A percentile compares a stretch with the other conserved stretches of the same genome.
phyloP scores from a whole-genome alignment of 2,888 invertebrate species.

The Pheosia tremula region DNA sequence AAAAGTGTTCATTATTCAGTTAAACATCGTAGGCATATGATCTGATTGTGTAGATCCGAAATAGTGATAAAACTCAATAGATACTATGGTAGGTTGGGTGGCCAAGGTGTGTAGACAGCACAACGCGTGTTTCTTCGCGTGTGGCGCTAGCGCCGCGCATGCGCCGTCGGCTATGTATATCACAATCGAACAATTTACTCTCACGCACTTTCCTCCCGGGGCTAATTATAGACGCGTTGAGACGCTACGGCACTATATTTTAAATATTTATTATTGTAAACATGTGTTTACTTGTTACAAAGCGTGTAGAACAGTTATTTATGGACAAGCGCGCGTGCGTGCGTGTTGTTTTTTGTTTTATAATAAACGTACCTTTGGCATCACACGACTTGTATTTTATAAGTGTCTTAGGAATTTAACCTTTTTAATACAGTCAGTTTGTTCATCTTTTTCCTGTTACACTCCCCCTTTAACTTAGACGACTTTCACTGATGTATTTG shows the following conservation, averaged over 20 bases:
- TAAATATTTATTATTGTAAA: conserved; percentile 57
- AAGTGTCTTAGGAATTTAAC: not conserved
- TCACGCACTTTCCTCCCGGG: conserved; percentile 69
- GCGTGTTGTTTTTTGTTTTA: not conserved
- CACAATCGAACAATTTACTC: conserved; percentile 76
- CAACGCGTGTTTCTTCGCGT: conserved; percentile 50
- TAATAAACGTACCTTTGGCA: not conserved
- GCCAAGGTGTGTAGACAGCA: conserved; percentile 7
- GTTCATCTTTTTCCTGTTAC: not conserved
- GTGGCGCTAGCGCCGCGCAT: conserved; percentile 55
- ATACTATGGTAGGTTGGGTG: not conserved
- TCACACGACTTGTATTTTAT: not conserved
- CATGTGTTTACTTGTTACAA: conserved; percentile 39
- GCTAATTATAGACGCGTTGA: conserved; percentile 59
- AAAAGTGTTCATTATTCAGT: too few relatives aligned
- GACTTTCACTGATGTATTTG: not conserved
- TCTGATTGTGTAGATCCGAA: too few relatives aligned
- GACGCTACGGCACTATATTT: conserved; percentile 47
- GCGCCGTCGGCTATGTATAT: conserved; percentile 53
- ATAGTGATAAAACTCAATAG: too few relatives aligned
- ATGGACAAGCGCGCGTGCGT: conserved; percentile 9
- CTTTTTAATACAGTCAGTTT: not conserved
- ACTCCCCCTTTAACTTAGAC: not conserved
- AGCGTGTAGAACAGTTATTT: conserved; percentile 25
- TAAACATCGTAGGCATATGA: too few relatives aligned